phyloP scores from a whole-genome alignment of 2,888 invertebrate species.

The Hyposoter dolosus region DNA sequence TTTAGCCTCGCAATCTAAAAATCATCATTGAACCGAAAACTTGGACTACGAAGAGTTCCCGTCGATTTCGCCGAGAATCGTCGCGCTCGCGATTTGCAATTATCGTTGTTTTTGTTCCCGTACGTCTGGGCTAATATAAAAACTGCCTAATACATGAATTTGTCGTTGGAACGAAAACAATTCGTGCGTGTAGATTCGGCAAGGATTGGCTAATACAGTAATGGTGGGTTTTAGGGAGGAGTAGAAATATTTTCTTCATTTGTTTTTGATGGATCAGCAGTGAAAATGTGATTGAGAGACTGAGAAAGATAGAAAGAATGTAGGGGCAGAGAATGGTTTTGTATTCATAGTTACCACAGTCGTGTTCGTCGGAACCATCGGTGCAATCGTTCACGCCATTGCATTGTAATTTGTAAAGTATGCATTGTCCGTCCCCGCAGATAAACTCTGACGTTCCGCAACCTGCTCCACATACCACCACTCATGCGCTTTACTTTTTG shows the following conservation, averaged over 20 bases:
- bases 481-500: constrained; percentile 80
- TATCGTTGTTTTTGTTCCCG: background rate
- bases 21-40: background rate
- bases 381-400: constrained; percentile 87
- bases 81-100: background rate
- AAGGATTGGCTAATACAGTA: constrained; percentile 4
- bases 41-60: background rate
- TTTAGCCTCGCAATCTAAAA: background rate
- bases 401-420: constrained; percentile 86
- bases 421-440: constrained; percentile 88
- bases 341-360: constrained; percentile 85
- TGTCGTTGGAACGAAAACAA: background rate
- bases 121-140: background rate
- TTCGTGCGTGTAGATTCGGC: background rate
- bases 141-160: background rate
- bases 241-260: background rate
- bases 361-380: constrained; percentile 87
- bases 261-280: background rate
- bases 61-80: background rate
- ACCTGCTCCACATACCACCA: constrained; percentile 83
- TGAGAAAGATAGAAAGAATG: constrained; percentile 29
- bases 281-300: constrained; percentile 20
- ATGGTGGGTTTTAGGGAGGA: constrained; percentile 1
- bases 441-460: constrained; percentile 85
- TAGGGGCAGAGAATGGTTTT: constrained; percentile 52